These are phyloP conservation scores for Myrmecobius fasciatus DNA, from an alignment of 2,113 vertebrate species.

Conservation along the genomic window DNA sequence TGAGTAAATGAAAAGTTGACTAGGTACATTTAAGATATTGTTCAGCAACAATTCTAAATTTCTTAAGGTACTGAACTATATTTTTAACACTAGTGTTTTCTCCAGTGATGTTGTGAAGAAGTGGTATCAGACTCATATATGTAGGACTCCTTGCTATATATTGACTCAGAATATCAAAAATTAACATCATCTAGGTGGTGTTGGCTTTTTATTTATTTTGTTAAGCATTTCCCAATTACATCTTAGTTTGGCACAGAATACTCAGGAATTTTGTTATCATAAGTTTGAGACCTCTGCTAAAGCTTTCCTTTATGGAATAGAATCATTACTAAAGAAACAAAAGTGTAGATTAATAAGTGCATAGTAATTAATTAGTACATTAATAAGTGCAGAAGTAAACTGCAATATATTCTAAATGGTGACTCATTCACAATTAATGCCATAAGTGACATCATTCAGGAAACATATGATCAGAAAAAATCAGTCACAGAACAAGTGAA, in stretches of 20 bases:
- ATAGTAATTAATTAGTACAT: too few species aligned
- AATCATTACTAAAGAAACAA: neutral
- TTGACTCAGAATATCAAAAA: neutral
- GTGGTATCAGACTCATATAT: neutral
- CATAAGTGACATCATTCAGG: too few species aligned
- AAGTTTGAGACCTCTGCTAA: neutral
- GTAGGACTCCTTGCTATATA: neutral
- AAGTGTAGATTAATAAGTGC: too few species aligned
- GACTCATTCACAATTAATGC: too few species aligned
- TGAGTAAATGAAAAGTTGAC: neutral
- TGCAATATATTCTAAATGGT: too few species aligned
- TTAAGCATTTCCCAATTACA: neutral
- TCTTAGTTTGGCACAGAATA: neutral
- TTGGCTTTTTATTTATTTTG: neutral
- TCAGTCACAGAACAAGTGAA: too few species aligned
- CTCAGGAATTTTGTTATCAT: neutral
- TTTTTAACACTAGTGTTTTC: neutral
- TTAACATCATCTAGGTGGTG: neutral
- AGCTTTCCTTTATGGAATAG: neutral
- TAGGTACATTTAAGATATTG: neutral
- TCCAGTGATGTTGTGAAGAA: neutral
- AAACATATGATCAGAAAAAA: too few species aligned
- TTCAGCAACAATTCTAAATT: neutral
- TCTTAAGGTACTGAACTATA: neutral
- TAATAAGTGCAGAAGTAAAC: too few species aligned